Conservation (phyloP, 2,888 invertebrate genomes). For the Sepiola atlantica region DNA sequence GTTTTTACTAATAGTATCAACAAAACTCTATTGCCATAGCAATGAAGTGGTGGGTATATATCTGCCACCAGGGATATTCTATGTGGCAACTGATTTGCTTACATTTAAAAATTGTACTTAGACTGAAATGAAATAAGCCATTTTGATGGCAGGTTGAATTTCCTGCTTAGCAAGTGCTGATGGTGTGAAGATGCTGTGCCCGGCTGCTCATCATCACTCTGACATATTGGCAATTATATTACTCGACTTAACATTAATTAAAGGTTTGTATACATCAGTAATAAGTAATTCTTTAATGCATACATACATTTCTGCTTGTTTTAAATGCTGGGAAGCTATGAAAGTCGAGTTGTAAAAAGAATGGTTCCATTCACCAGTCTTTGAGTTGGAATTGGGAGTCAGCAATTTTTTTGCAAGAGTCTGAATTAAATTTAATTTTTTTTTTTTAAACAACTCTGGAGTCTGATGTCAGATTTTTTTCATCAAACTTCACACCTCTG, state of each 20-base stretch:
- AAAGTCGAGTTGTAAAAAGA: not conserved
- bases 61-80: not conserved
- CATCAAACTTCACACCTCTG: no score
- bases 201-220: constrained; percentile 2
- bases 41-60: not conserved
- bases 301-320: not conserved
- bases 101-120: not conserved
- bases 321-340: not conserved
- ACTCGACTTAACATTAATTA: not conserved
- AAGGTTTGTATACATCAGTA: not conserved
- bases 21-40: not conserved
- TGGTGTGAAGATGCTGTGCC: constrained; percentile 19
- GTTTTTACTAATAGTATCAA: not conserved
- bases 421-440: no score
- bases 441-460: no score
- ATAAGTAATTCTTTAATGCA: not conserved
- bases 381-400: no score
- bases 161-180: not conserved
- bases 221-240: not conserved
- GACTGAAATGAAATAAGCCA: not conserved
- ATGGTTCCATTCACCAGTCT: not conserved
- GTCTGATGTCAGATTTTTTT: no score
- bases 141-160: not conserved
- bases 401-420: no score
- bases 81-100: not conserved